Percentiles rank a stretch among this genome's conserved stretches.
Conservation (phyloP, 2,888 invertebrate species). For the Laspeyria flexula region DNA sequence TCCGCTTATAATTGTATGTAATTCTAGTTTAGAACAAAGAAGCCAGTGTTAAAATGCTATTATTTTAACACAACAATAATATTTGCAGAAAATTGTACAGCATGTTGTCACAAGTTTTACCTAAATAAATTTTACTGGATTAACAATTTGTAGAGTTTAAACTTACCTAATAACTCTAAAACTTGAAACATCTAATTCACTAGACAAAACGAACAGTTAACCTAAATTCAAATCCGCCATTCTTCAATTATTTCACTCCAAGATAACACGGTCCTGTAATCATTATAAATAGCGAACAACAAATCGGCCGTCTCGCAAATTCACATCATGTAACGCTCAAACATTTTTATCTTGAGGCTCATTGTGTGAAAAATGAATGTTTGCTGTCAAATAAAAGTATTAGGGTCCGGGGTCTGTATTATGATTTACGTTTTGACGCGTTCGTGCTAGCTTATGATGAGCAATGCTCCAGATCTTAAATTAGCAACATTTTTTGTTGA, state of each 20-base stretch:
- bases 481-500: constrained; percentile 17
- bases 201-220: too few relatives aligned
- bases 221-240: not conserved
- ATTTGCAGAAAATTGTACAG: too few relatives aligned
- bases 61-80: too few relatives aligned
- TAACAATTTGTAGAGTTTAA: too few relatives aligned
- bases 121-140: too few relatives aligned
- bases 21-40: too few relatives aligned
- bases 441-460: constrained; percentile 30
- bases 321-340: constrained; percentile 40
- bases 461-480: constrained; percentile 22
- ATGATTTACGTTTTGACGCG: constrained; percentile 40
- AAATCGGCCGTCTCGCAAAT: constrained; percentile 39
- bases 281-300: constrained; percentile 36
- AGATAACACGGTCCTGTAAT: constrained; percentile 7
- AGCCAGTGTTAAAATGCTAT: too few relatives aligned
- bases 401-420: constrained; percentile 27
- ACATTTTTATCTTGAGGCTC: constrained; percentile 46
- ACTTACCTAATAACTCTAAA: too few relatives aligned
- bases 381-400: constrained; percentile 67
- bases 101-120: too few relatives aligned
- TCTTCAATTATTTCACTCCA: not conserved
- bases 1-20: too few relatives aligned
- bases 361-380: constrained; percentile 58
- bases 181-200: too few relatives aligned